Evolutionary conservation across 2,888 invertebrate species (phyloP).

Genomic region (Neria commutata): DNA sequence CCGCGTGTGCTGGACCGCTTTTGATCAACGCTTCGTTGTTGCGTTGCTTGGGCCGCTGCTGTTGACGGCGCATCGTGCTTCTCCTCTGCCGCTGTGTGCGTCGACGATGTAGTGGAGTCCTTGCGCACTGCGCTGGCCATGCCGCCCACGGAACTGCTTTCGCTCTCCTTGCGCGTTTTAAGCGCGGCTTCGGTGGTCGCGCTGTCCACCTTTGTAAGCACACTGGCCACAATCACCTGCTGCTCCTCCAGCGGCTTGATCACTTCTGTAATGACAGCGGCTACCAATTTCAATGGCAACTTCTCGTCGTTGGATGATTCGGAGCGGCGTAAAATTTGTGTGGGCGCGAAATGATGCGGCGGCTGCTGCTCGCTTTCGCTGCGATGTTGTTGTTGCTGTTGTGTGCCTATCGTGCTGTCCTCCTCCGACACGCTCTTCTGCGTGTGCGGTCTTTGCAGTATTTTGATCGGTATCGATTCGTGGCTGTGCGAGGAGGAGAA

Average conservation of each 20-base stretch:
- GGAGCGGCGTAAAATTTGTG: conserved; percentile 59
- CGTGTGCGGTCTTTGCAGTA: conserved; percentile 56
- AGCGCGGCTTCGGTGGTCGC: conserved; percentile 11
- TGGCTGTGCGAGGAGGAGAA: conserved; percentile 58
- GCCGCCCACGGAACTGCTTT: conserved; percentile 26
- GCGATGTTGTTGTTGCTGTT: conserved; percentile 26
- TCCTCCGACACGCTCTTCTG: conserved; percentile 52
- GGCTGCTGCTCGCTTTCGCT: conserved; percentile 23
- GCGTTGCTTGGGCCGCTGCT: conserved; percentile 13
- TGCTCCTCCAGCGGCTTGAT: conserved; percentile 23
- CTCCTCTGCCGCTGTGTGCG: conserved; percentile 17
- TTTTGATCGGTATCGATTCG: conserved; percentile 60
- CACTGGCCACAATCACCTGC: background rate
- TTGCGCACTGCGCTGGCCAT: conserved; percentile 25
- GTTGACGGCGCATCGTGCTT: conserved; percentile 19
- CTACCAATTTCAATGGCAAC: background rate
- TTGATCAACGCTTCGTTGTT: conserved; percentile 32
- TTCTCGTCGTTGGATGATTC: conserved; percentile 44
- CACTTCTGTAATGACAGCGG: conserved; percentile 1
- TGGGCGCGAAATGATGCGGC: conserved; percentile 46
- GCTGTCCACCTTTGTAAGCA: background rate
- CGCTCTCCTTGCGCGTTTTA: conserved; percentile 31
- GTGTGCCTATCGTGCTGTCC: conserved; percentile 18
- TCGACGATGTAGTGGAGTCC: conserved; percentile 16
- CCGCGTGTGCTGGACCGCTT: conserved; percentile 61